Evolutionary conservation across 2,113 vertebrate genomes (phyloP).

Genomic region (Anhinga rufa): DNA sequence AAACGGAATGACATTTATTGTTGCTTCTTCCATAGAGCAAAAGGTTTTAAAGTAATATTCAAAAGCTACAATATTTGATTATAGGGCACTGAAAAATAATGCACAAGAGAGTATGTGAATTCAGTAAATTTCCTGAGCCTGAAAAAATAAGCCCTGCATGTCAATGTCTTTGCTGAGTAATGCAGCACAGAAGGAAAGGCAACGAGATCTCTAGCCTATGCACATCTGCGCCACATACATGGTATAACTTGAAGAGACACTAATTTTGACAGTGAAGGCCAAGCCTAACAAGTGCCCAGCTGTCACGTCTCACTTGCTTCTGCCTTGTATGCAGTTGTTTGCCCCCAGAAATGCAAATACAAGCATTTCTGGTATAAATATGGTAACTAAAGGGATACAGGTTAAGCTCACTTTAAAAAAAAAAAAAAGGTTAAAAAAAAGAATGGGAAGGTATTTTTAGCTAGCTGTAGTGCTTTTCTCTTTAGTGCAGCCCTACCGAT

Average conservation of each 20-base stretch:
- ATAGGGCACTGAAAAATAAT: not conserved
- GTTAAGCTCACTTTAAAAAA: not conserved
- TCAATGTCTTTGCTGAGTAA: not conserved
- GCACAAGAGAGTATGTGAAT: not conserved
- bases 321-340: not conserved
- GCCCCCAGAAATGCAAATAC: not conserved
- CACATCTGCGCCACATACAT: not conserved
- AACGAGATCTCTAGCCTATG: not conserved
- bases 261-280: not conserved
- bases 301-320: not conserved
- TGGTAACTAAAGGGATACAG: not conserved
- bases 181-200: not conserved
- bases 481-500: not conserved
- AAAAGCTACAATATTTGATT: not conserved
- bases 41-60: not conserved
- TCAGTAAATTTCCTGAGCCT: not conserved
- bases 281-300: not conserved
- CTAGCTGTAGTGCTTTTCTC: not conserved
- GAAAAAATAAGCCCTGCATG: not conserved
- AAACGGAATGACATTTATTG: not conserved
- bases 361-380: not conserved
- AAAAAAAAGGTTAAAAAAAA: not conserved
- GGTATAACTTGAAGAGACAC: not conserved
- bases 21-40: not conserved
- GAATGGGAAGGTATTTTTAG: not conserved